Evolutionary conservation across 2,113 vertebrate species (phyloP).

Genomic region (Pseudonaja textilis): DNA sequence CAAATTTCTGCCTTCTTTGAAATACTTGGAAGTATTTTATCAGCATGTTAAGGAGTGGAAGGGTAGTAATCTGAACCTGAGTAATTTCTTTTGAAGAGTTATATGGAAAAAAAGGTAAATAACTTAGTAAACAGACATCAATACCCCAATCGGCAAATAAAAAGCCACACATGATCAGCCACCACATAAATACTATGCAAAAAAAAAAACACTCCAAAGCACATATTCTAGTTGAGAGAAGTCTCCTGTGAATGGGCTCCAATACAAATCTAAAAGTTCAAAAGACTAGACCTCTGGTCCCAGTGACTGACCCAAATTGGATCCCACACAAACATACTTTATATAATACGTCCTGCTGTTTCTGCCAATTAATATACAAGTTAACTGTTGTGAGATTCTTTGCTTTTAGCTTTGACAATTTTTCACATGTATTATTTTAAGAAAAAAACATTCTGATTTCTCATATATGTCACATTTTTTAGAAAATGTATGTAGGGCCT

Average conservation of each 20-base stretch:
- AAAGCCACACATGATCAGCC: neutral
- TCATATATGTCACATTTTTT: neutral
- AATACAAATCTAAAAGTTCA: neutral
- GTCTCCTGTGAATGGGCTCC: neutral
- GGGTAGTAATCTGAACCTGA: neutral
- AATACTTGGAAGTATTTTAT: neutral
- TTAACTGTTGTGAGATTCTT: neutral
- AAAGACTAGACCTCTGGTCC: neutral
- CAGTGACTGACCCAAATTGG: neutral
- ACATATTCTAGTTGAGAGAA: neutral
- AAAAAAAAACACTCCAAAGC: neutral
- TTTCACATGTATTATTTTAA: neutral
- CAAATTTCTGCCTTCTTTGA: neutral
- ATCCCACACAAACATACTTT: neutral
- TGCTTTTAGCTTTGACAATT: neutral
- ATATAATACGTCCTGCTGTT: neutral
- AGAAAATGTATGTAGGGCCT: neutral
- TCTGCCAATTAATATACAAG: neutral
- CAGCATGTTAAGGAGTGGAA: neutral
- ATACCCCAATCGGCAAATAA: neutral
- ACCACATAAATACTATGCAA: neutral
- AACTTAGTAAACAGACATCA: no score
- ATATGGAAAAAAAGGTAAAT: neutral
- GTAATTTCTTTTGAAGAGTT: neutral
- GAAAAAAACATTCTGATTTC: neutral